Evolutionary conservation across 2,113 vertebrate genomes (phyloP), one percentile per base, ranked within the genome.

Genomic region (Chamaea fasciata): DNA sequence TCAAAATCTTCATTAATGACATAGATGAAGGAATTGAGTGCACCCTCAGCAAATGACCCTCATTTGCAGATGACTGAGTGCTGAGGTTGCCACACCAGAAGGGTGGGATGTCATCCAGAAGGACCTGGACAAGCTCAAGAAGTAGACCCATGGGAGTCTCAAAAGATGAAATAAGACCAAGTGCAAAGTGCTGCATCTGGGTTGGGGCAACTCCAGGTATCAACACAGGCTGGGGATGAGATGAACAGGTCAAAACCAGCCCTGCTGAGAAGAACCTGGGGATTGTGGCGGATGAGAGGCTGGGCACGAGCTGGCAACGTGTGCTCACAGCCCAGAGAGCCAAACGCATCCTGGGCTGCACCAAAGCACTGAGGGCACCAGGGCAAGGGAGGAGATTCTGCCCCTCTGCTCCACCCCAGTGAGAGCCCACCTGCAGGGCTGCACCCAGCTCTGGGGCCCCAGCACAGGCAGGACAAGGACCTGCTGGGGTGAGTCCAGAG

Each of bases 281-380:
- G 4, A 21, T 49, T 41, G 30, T 42, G 67, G 11, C 17, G 20
- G 20, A 39, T 16, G 39, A 53, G 39, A 53, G 39, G n/a, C 47
- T 41, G 65, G 56, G 21, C n/a, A 35, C 0, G 7, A 88, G 20
- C 35, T 20, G 17, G 13, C 49, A 56, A 13, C 0, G 9, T 49
- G n/a, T 41, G 50, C 57, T 35, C 42, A 41, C 26, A 42, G 57
- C 57, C 65, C 49, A 49, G 56, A 55, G 4, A n/a, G 20, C 30
- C n/a, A 79, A 55, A 35, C 0, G 2, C 47, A 41, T 21, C 75
- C 85, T 63, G 65, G 41, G 57, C 57, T 79, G 75, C 35, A 42
- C 75, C 44, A 65, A 9, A 56, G 60, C 35, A 10, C 50, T 4
- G n/a, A 13, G n/a, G 30, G n/a, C 60, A 56, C 7, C 50, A 30